Conservation (phyloP, 2,888 invertebrate genomes). For the Dendrolimus houi region DNA sequence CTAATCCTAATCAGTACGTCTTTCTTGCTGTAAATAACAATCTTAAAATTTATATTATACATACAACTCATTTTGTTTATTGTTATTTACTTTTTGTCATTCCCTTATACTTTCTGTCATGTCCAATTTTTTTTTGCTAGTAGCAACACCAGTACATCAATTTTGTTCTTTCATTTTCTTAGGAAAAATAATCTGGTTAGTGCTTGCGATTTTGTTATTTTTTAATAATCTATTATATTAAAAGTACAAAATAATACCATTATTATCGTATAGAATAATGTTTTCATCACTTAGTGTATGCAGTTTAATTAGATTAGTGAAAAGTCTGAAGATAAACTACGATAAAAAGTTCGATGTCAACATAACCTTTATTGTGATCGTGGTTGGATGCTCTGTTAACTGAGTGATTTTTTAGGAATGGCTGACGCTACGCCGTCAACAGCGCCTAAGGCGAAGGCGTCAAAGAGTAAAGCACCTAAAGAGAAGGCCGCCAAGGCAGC, state of each 20-base stretch:
- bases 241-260: conserved; percentile 26
- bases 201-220: conserved; percentile 32
- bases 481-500: conserved; percentile 73
- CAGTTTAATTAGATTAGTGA: conserved; percentile 31
- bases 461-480: conserved; percentile 76
- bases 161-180: conserved; percentile 54
- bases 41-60: no score
- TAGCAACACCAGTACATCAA: conserved; percentile 17
- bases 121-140: conserved; percentile 34
- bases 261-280: conserved; percentile 11
- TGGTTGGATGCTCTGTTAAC: conserved; percentile 21
- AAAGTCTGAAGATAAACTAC: conserved; percentile 31
- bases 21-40: no score
- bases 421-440: conserved; percentile 76
- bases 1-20: no score
- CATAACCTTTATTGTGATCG: conserved; percentile 50
- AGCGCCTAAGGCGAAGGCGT: conserved; percentile 69
- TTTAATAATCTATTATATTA: conserved; percentile 14
- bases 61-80: no score
- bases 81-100: no score
- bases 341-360: conserved; percentile 62
- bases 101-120: no score
- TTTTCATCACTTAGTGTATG: conserved; percentile 7
- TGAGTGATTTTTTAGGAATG: conserved; percentile 71
- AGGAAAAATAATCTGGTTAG: conserved; percentile 60